Evolutionary conservation across 1,140 invertebrate genomes (phyloP).

Genomic region (Halictus rubicundus): DNA sequence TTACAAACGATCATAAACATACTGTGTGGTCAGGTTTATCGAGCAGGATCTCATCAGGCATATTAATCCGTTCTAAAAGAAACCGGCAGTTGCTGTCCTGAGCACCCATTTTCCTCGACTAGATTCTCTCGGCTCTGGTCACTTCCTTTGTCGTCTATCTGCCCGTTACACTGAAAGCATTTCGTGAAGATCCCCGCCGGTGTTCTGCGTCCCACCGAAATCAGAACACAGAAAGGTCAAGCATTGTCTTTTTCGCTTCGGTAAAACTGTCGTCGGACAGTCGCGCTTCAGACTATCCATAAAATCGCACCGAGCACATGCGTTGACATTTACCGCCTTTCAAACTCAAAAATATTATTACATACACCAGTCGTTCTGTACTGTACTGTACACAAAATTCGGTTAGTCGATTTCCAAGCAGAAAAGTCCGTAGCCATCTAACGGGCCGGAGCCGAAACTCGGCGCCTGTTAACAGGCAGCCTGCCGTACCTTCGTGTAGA

Average conservation of each 20-base stretch:
- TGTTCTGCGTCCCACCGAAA: no score
- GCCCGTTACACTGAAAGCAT: not conserved
- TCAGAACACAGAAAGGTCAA: not conserved
- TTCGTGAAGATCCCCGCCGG: not conserved
- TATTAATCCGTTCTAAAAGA: slow-evolving; percentile 37
- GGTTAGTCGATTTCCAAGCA: not conserved
- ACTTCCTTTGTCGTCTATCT: not conserved
- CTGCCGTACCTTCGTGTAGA: no score
- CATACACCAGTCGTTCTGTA: no score
- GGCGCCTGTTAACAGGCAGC: not conserved
- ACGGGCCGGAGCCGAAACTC: not conserved
- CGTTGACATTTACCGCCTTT: slow-evolving; percentile 16
- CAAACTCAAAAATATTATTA: not conserved
- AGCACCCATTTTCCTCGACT: slow-evolving; percentile 9
- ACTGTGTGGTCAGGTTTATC: slow-evolving; percentile 31
- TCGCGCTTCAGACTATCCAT: not conserved
- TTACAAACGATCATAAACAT: not conserved
- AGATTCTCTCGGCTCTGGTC: not conserved
- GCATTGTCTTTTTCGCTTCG: no score
- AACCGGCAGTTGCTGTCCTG: not conserved
- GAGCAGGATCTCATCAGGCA: slow-evolving; percentile 1
- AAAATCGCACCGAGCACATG: not conserved
- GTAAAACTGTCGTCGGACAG: not conserved
- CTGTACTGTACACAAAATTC: not conserved
- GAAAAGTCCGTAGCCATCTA: not conserved